Evolutionary conservation across 2,797 vertebrate genomes (phyloP).

Genomic region (Coracias cyanogaster): DNA sequence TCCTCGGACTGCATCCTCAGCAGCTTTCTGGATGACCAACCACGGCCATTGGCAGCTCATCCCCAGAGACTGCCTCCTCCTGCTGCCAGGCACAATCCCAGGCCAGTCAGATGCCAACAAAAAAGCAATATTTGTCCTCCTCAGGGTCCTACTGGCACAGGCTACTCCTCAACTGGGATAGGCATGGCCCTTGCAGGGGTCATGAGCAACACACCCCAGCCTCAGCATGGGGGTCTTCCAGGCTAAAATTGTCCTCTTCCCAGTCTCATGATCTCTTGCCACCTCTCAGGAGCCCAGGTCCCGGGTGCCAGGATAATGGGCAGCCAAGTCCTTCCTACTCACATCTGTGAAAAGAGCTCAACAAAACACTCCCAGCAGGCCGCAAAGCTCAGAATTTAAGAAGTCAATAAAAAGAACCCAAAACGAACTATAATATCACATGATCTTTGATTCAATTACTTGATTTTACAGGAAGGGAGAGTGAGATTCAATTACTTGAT

Average conservation of each 20-base stretch:
- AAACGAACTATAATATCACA: background rate
- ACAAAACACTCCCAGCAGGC: background rate
- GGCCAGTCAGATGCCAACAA: background rate
- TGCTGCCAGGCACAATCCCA: background rate
- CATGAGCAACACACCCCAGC: background rate
- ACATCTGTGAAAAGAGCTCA: background rate
- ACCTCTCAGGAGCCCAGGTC: background rate
- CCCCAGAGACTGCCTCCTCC: background rate
- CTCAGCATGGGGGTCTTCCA: background rate
- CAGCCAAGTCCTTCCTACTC: background rate
- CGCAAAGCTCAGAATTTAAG: background rate
- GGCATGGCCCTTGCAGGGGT: background rate
- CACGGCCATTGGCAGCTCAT: background rate
- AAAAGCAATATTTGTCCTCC: background rate
- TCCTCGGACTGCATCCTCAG: background rate
- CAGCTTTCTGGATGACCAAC: background rate
- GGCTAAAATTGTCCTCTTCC: background rate
- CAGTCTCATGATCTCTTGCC: background rate
- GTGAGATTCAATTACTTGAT: background rate
- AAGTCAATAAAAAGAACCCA: slow-evolving; percentile 4
- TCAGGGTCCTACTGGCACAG: background rate
- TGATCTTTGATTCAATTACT: background rate
- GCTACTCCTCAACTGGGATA: background rate
- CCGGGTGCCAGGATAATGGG: background rate
- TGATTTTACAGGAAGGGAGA: slow-evolving; percentile 10